Conservation (phyloP, 2,113 vertebrate species). For the Martes martes region DNA sequence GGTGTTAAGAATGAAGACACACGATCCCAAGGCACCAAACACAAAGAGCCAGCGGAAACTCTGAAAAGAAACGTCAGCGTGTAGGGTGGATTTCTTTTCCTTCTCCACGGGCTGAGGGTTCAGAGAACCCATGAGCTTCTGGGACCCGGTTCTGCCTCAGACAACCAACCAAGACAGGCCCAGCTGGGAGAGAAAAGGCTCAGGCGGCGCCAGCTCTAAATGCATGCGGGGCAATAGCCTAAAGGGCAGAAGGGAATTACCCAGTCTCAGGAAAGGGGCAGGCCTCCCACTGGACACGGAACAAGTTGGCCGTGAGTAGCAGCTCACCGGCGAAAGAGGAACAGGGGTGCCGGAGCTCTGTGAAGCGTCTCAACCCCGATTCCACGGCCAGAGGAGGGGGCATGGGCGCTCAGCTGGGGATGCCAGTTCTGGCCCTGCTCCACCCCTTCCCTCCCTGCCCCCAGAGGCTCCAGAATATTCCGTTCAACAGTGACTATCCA, state of each 20-base stretch:
- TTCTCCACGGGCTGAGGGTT: not conserved
- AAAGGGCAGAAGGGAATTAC: constrained; percentile 33
- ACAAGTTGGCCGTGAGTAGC: not conserved
- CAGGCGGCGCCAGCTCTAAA: not conserved
- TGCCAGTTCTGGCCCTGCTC: not conserved
- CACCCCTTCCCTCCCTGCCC: not conserved
- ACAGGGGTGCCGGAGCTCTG: not conserved
- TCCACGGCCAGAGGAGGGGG: not conserved
- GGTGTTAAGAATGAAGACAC: not conserved
- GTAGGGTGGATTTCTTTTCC: not conserved
- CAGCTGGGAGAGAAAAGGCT: not conserved
- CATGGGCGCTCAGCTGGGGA: not conserved
- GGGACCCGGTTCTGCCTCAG: not conserved
- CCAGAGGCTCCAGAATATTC: not conserved
- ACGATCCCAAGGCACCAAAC: not conserved
- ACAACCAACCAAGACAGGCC: not conserved
- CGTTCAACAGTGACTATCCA: not conserved
- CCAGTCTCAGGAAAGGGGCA: not conserved
- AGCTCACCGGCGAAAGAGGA: not conserved
- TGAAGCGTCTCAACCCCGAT: not conserved
- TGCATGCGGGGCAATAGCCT: not conserved
- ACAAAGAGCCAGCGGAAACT: not conserved
- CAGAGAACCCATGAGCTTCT: not conserved
- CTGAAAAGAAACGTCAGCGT: not conserved
- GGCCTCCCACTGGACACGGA: not conserved